Percentiles rank a stretch among this genome's conserved stretches.
Conservation (phyloP, 2,113 vertebrate genomes). For the Takifugu bimaculatus region DNA sequence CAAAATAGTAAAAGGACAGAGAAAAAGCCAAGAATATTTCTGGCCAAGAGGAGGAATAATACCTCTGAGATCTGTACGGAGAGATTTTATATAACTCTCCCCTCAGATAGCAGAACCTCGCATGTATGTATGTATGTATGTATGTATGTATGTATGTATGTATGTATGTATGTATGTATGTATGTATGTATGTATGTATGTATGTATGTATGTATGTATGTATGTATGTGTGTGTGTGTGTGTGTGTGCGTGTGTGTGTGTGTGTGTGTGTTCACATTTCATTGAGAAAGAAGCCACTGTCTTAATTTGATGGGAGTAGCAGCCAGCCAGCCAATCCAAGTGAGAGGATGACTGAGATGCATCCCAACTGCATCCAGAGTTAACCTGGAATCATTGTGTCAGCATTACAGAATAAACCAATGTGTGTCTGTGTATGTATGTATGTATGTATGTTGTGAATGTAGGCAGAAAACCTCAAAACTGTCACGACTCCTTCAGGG, state of each 20-base stretch:
- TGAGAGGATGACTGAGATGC: slow-evolving; percentile 14
- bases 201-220: background rate
- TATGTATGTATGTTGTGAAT: slow-evolving; percentile 11
- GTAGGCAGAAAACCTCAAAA: slow-evolving; percentile 8
- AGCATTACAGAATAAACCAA: too few species aligned
- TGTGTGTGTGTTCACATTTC: slow-evolving; percentile 43
- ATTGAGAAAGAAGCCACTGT: slow-evolving; percentile 58
- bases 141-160: too few species aligned
- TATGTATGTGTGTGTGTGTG: too few species aligned
- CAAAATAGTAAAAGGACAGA: slow-evolving; percentile 10
- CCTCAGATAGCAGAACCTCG: slow-evolving; percentile 14
- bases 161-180: too few species aligned
- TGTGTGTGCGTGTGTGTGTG: background rate
- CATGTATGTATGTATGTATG: too few species aligned
- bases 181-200: too few species aligned
- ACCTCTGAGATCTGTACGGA: slow-evolving; percentile 5
- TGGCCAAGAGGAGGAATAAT: slow-evolving; percentile 23
- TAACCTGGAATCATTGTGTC: too few species aligned
- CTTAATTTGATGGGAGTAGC: slow-evolving; percentile 37
- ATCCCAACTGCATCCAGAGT: too few species aligned
- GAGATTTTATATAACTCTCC: slow-evolving; percentile 45
- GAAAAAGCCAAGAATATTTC: slow-evolving; percentile 27
- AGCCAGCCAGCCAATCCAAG: slow-evolving; percentile 56
- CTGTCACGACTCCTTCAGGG: slow-evolving; percentile 2
- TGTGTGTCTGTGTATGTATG: too few species aligned